A percentile compares a stretch with the other conserved stretches of the same genome.
Evolutionary conservation across 2,113 vertebrate species (phyloP).

Genomic region (Myotis davidii): DNA sequence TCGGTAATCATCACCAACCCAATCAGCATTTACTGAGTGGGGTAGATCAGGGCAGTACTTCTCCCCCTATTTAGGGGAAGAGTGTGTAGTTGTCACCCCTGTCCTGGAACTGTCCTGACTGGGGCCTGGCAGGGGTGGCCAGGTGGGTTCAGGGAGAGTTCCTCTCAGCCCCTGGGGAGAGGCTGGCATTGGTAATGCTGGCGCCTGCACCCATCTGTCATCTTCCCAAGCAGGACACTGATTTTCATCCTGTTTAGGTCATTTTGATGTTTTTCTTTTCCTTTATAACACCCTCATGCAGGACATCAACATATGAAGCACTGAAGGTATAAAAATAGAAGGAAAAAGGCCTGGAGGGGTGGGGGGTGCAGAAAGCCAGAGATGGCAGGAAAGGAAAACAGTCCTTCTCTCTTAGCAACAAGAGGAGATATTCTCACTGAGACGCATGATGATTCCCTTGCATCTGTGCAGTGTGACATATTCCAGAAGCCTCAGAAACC

Average conservation of each 20-base stretch:
- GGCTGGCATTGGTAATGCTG: neutral
- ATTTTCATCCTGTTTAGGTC: slow-evolving; percentile 47
- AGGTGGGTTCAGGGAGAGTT: neutral
- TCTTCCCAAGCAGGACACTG: slow-evolving; percentile 51
- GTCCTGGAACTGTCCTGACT: neutral
- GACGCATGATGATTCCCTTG: slow-evolving; percentile 8
- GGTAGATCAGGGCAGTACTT: neutral
- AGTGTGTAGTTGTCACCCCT: neutral
- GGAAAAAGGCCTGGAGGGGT: neutral
- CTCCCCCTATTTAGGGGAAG: neutral
- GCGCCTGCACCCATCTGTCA: slow-evolving; percentile 39
- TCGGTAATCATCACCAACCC: neutral
- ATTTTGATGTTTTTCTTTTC: neutral
- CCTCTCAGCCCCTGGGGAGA: neutral
- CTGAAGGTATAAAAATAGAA: slow-evolving; percentile 68
- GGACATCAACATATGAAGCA: slow-evolving; percentile 34
- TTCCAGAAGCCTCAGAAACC: neutral
- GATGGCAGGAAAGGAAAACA: slow-evolving; percentile 55
- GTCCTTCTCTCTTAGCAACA: slow-evolving; percentile 74
- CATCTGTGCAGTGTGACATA: neutral
- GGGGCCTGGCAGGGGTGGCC: neutral
- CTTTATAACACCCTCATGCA: slow-evolving; percentile 25
- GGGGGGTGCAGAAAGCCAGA: neutral
- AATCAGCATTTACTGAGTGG: neutral
- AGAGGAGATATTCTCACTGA: slow-evolving; percentile 60